These are phyloP conservation scores for Aphidius colemani DNA, from an alignment of 2,888 invertebrate species.

Conservation along the genomic window DNA sequence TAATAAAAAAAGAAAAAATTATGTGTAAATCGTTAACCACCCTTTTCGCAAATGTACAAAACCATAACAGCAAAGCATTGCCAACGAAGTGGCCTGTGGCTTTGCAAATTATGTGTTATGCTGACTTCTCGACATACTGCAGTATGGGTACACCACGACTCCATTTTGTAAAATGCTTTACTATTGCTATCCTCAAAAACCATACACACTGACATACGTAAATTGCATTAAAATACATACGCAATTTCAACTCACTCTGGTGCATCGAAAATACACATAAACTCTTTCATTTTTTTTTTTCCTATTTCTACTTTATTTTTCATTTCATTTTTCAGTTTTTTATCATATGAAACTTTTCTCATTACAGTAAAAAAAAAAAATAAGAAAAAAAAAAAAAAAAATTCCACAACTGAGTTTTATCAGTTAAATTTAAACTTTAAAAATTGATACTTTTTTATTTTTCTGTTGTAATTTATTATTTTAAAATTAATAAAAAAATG, in stretches of 20 bases:
- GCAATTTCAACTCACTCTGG: neutral
- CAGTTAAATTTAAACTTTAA: slow-evolving; percentile 16
- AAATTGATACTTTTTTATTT: slow-evolving; percentile 8
- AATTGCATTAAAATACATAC: slow-evolving; percentile 17
- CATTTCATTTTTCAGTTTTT: neutral
- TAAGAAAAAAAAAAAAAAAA: slow-evolving; percentile 1
- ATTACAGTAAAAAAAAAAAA: slow-evolving; percentile 10
- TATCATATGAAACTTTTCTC: slow-evolving; percentile 15
- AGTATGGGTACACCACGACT: slow-evolving; percentile 16
- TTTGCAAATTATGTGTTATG: slow-evolving; percentile 24
- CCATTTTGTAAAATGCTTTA: slow-evolving; percentile 18
- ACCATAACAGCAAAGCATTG: no score
- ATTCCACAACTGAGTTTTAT: slow-evolving; percentile 7
- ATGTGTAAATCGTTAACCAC: no score
- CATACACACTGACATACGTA: slow-evolving; percentile 11
- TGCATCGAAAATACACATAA: neutral
- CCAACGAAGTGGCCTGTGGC: neutral
- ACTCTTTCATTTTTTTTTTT: slow-evolving; percentile 4
- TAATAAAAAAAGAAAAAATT: no score
- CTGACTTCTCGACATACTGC: slow-evolving; percentile 10
- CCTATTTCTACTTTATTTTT: neutral
- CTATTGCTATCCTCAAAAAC: neutral
- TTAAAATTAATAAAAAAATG: neutral
- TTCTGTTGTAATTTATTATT: neutral
- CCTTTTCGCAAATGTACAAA: no score